Base-by-base conservation (phyloP, 2,888 invertebrate genomes). In the Choreutis nemorana region DNA sequence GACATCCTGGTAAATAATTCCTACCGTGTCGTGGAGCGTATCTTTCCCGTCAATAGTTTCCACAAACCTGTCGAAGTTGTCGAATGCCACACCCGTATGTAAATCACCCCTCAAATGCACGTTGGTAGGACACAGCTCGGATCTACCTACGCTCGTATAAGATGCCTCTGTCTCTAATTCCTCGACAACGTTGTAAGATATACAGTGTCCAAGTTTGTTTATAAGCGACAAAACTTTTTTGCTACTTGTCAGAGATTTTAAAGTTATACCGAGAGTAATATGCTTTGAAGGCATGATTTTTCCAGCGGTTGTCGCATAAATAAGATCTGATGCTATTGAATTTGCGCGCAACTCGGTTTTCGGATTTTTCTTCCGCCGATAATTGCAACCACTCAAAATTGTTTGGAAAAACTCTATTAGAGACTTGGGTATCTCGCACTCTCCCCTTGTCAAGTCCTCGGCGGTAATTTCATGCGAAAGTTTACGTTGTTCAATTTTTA, bases 61-160 rank as follows among this genome's bases (percentile, higher is more conserved):
- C 1, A 40, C 34, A 18, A 31, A 39, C 6, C 39, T 33, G 30
- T 39, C 36, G n/a, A 29, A 39, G 20, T 39, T 38, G 22, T 37
- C 36, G 21, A 29, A 40, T 2, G 40, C 40, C 2, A 40, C 33
- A 18, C 28, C 23, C 47, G 32, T 37, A 50, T 39, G 27, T 40
- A 42, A 23, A 48, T 33, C 9, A 43, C 35, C 35, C n/a, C 14
- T 10, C 26, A 8, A 13, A 16, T 6, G 8, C n/a, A 39, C 35
- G n/a, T 12, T 30, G 14, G 29, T 26, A n/a, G 36, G 33, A 28
- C 30, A 32, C 8, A 18, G 8, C 5, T 5, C 8, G 18, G 18
- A 6, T 18, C 5, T 8, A 18, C 8, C 8, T 18, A 8, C 5
- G 5, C 5, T 6, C 18, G 18, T 6, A 14, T 9, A 31, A 9